Evolutionary conservation across 2,888 invertebrate species (phyloP).

Genomic region (Notodonta dromedarius): DNA sequence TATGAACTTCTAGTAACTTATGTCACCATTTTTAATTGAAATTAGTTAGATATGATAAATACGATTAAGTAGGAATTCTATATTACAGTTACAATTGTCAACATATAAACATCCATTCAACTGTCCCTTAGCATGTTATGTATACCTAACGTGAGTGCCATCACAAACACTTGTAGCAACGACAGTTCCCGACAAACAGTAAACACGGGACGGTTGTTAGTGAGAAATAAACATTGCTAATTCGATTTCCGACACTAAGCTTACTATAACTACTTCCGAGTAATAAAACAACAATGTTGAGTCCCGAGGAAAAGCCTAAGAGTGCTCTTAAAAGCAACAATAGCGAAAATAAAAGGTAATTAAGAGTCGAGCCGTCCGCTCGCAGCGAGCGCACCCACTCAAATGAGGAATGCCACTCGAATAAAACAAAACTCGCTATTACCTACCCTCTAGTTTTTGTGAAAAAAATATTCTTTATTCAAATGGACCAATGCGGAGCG

Average conservation of each 20-base stretch:
- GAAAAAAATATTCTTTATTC: slow-evolving; percentile 78
- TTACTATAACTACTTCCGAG: slow-evolving; percentile 42
- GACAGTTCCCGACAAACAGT: slow-evolving; percentile 59
- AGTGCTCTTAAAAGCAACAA: slow-evolving; percentile 63
- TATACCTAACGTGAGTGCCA: slow-evolving; percentile 23
- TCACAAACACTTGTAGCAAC: slow-evolving; percentile 50
- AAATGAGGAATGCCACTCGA: slow-evolving; percentile 78
- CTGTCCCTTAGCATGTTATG: slow-evolving; percentile 19
- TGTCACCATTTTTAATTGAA: too few species aligned
- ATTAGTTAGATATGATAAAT: too few species aligned
- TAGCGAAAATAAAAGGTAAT: slow-evolving; percentile 73
- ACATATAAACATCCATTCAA: slow-evolving; percentile 3
- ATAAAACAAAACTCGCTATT: slow-evolving; percentile 82
- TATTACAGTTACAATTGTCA: too few species aligned
- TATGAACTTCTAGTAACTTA: too few species aligned
- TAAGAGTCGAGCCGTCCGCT: slow-evolving; percentile 77
- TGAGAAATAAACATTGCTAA: slow-evolving; percentile 72
- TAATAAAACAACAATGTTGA: slow-evolving; percentile 80
- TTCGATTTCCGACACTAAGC: slow-evolving; percentile 59
- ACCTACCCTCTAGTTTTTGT: slow-evolving; percentile 81
- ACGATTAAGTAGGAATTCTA: too few species aligned
- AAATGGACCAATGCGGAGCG: slow-evolving; percentile 81
- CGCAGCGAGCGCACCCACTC: slow-evolving; percentile 66
- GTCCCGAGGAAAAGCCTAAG: slow-evolving; percentile 65
- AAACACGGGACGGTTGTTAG: slow-evolving; percentile 58